Base-by-base conservation (phyloP, 2,888 invertebrate genomes). In the Athetis lepigone region DNA sequence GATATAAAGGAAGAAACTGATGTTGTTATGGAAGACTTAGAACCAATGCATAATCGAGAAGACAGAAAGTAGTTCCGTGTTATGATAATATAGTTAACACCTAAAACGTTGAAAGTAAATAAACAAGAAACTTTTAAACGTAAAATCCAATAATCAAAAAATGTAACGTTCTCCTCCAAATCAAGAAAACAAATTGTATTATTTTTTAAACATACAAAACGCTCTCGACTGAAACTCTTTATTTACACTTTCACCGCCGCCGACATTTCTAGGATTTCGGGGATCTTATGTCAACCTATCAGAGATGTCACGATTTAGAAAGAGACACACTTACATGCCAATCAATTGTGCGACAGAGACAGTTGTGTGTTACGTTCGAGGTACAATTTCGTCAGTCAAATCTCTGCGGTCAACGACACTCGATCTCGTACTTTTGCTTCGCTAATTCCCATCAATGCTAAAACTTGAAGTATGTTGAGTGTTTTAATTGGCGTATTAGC, bases 221-320 rank as follows among this genome's bases (percentile, higher is more conserved):
- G 69, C 77, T 73, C 77, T 77, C 77, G 64, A 57, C 75, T 70
- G 71, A 79, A 81, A 45, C 59, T 83, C 72, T 84, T 79, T 91
- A 87, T 92, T 92, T 90, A 90, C 90, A 92, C 93, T 94, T 93
- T 93, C 93, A 81, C 93, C 70, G 40, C 21, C 49, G 63, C 74
- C 77, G 81, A 77, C 81, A 83, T 74, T 83, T 84, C 79, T 84
- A 89, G 86, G 86, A 88, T 84, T 81, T 82, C 69, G 82, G 84
- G 83, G 85, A 85, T 83, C 77, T 78, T 79, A 77, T 77, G 84
- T 81, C 83, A 82, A 84, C 70, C 67, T 84, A 85, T 86, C 87
- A 83, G 70, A 64, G 75, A 76, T 57, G 73, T 77, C 79, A 76
- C 64, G 61, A 60, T 69, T 79, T 65, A 67, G 70, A 78, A 75